Base-by-base conservation (phyloP, 2,797 vertebrate species). In the Benthosema pterotum region DNA sequence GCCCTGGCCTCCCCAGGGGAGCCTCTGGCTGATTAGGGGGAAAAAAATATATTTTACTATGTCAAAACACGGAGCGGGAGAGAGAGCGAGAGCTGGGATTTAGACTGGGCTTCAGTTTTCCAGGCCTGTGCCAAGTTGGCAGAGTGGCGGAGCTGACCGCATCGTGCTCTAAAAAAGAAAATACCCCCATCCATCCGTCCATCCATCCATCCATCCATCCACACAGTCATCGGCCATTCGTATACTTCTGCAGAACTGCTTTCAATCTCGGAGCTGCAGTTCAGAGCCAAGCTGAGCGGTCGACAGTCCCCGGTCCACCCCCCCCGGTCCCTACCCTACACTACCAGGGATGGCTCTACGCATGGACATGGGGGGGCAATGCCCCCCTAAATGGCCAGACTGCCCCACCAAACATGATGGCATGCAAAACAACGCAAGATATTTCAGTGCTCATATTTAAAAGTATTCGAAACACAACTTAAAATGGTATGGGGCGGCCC, bases 81-180 rank as follows among this genome's bases (percentile, higher is more conserved):
- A 62, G 69, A 52, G 62, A 73, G 50, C 46, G 69, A 52, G 62
- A 73, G 50, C 46, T 47, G 16, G n/a, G 43, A 60, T 58, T 68
- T 60, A 66, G 63, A 63, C 63, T 65, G 63, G 67, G 78, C 74
- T 65, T 75, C 68, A 63, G 74, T 72, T 64, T n/a, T 65, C 62
- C 49, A 5, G 3, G 12, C 22, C 49, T 17, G 18, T 60, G 78
- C 78, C 78, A 82, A 75, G 64, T 79, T 79, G 82, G 82, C 78
- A 72, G 32, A 38, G 62, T 16, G 16, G 19, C 42, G 22, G 15
- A 56, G 25, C 47, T 38, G 65, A 76, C 73, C 73, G 54, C 73
- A 53, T 59, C 32, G 42, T 43, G 54, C 75, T 77, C 71, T 77
- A 68, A 65, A 80, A n/a, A 79, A 68, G 72, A 69, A 77, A 72